Base-by-base conservation (phyloP, 2,888 invertebrate species). In the Bibio marci region DNA sequence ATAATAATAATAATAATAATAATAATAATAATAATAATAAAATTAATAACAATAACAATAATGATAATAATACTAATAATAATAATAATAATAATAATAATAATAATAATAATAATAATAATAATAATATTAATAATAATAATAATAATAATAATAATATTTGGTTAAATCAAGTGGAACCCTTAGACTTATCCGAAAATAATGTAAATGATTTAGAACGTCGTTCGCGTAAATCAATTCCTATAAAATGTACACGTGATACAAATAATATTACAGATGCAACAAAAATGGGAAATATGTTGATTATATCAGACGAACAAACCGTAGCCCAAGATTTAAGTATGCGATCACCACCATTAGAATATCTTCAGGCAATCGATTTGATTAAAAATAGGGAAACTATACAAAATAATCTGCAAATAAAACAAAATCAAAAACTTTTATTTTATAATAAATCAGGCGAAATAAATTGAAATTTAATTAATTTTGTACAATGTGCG, bases 291-390 rank as follows among this genome's bases (percentile, higher is more conserved):
- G 36, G 50, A 55, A 53, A 53, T 26, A 26, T 54, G 7, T 55
- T 73, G 35, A 11, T 17, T 5, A 33, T 28, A n/a, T 11, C 18
- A 6, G 86, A 87, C 14, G 86, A 81, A 58, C 90, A 90, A 65
- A 88, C 88, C 3, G 88, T 88, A 58, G 90, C 90, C 7, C 88
- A 90, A 57, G 90, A 90, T 57, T 67, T 90, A 45, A 86, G 86
- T 40, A 76, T 87, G 70, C 72, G 69, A 35, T 54, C 57, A 41
- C 56, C 60, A 2, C 54, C 56, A 37, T 57, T 62, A 1, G 60
- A 58, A 28, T 66, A 69, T 1, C 27, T 26, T 7, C 59, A 70
- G 35, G 70, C 71, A 26, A 65, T 66, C 19, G 66, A 68, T 41
- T 62, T 69, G 22, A 22, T 22, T 6, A 22, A 22, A 6, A 6